Evolutionary conservation across 2,113 vertebrate species (phyloP), one percentile per base, ranked within the genome.

Genomic region (Chitala chitala): DNA sequence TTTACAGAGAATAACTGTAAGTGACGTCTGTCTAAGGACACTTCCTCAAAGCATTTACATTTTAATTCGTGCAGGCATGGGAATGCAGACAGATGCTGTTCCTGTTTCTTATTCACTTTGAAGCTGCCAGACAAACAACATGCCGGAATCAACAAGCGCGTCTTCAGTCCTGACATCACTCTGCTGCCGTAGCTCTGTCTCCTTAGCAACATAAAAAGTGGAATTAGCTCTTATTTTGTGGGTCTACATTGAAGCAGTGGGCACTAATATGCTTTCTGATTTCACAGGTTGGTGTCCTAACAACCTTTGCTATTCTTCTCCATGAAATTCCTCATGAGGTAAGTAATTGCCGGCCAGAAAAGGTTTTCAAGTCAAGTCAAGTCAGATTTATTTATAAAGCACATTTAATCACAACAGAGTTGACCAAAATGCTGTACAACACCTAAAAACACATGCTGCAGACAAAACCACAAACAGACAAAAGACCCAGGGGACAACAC

Each of bases 241-340:
- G n/a, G 51, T 56, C 65, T 22, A 22, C 12, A 68, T 29, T 42
- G 48, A 13, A 53, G 29, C 42, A 59, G 29, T 17, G 15, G 17
- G 15, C 22, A 9, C 1, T 7, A 44, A 55, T 26, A 40, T 54
- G 10, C 6, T 63, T 9, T 5, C 33, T 56, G 7, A 15, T 20
- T 17, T 69, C 6, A 72, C 86, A 99, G 97, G 95, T 98, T 61
- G 97, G 96, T 1, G 88, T 94, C 71, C 90, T 98, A 71, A 99
- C 97, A 22, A 99, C 97, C 5, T 81, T 95, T 82, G 97, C 97
- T 74, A 99, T 99, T 81, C 91, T 99, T 33, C 91, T 99, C 69
- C 97, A 99, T 1, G 97, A 99, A 89, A 98, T 99, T 50, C 97
- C 97, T 69, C 97, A 99, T 0, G 97, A 99, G 94, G 97, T 98